Percentiles rank a stretch among this genome's conserved stretches.
Conservation (phyloP, 2,888 invertebrate species). For the Leuctra nigra region DNA sequence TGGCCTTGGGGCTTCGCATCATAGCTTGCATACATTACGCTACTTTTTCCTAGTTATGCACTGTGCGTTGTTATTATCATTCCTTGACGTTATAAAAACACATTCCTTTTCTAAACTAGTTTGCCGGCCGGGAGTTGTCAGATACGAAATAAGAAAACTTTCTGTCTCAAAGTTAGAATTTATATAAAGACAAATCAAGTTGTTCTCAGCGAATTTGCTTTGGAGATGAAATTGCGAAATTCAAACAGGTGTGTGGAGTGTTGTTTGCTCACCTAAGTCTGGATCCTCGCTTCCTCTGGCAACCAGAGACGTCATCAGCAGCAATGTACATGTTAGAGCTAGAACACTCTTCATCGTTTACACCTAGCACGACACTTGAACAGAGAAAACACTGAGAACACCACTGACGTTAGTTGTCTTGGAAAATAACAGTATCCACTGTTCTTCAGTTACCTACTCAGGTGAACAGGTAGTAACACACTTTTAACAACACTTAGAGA, state of each 20-base stretch:
- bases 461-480: too few species aligned
- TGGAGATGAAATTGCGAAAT: not conserved
- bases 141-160: not conserved
- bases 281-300: not conserved
- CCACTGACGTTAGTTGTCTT: too few species aligned
- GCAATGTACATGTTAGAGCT: not conserved
- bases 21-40: not conserved
- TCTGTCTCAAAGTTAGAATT: not conserved
- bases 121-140: not conserved
- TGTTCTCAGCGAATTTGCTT: not conserved
- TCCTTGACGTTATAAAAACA: too few species aligned
- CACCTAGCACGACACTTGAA: not conserved
- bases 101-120: not conserved
- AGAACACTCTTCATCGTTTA: not conserved
- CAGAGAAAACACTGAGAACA: not conserved
- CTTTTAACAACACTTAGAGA: too few species aligned
- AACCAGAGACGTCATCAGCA: not conserved
- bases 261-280: not conserved
- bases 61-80: too few species aligned
- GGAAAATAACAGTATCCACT: too few species aligned
- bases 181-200: not conserved
- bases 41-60: not conserved
- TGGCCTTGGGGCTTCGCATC: not conserved
- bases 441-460: too few species aligned
- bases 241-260: not conserved